Base-by-base conservation (phyloP, 2,113 vertebrate genomes). In the Pygathrix nemaeus region DNA sequence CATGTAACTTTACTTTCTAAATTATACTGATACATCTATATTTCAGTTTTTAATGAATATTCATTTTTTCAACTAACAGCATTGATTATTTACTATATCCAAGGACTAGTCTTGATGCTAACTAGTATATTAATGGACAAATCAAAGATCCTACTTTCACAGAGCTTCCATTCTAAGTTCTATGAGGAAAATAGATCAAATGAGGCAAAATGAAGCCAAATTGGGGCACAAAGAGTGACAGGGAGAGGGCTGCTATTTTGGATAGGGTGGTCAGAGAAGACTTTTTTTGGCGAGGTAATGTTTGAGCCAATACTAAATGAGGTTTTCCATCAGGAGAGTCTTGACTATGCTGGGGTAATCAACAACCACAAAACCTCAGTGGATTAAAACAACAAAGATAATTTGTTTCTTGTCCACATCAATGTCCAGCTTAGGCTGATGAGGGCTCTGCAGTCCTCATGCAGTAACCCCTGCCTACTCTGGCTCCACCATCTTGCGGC, bases 21-120 rank as follows among this genome's bases (percentile, higher is more conserved):
- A 86, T 95, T 61, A 80, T 83, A 30, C 6, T 45, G 81, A 75
- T 78, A 30, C 85, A 40, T 45, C 50, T 72, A 40, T 64, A 72
- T 83, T 87, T 96, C 21, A 68, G 23, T 50, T 75, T 83, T 93
- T 96, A n/a, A 45, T 81, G 52, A 90, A 64, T 78, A 50, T n/a
- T 88, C 20, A 50, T 57, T 72, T 94, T 88, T 73, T 76, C n/a
- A 82, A 40, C 48, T 84, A 93, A 80, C 38, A 92, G 16, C 32
- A 66, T 61, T 16, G 1, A 61, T 81, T 30, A 59, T 30, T 25
- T 89, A 70, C 17, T 70, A 18, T 83, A 8, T 84, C 13, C 32
- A 80, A 27, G 45, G 25, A 43, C 20, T 85, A 16, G 68, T 90
- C 30, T 89, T 94, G 35, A 88, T 80, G n/a, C 50, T 81, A 88